Evolutionary conservation across 2,797 vertebrate species (phyloP).

Genomic region (Sylvilagus floridanus): DNA sequence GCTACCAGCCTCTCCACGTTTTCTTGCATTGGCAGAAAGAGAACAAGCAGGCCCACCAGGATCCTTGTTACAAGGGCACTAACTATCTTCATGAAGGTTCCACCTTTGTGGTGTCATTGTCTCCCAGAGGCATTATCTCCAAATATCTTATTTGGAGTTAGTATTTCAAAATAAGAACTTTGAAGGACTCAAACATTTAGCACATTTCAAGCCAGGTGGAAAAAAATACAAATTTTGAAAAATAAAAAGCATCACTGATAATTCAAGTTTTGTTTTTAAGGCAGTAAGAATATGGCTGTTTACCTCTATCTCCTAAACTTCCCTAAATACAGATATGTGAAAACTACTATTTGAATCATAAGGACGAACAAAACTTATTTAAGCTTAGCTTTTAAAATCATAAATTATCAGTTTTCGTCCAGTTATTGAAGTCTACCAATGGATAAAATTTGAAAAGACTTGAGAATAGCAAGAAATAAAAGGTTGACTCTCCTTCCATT

Average conservation of each 20-base stretch:
- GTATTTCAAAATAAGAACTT: not conserved
- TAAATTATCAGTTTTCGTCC: slow-evolving; percentile 24
- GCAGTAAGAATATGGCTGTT: not conserved
- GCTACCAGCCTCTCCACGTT: not conserved
- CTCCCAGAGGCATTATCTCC: not conserved
- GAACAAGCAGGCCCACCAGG: not conserved
- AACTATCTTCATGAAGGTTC: not conserved
- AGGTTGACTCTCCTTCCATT: slow-evolving; percentile 18
- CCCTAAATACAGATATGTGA: not conserved
- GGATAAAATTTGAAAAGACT: slow-evolving; percentile 36
- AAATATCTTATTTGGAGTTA: not conserved
- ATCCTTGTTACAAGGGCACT: not conserved
- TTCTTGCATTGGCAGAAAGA: not conserved
- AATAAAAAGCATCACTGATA: not conserved
- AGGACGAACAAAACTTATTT: slow-evolving; percentile 8
- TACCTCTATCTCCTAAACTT: not conserved
- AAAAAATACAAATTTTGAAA: not conserved
- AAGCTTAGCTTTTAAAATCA: not conserved
- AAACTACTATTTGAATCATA: not conserved
- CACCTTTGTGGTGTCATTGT: not conserved
- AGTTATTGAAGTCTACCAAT: slow-evolving; percentile 4
- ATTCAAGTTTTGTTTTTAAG: not conserved
- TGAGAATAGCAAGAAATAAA: not conserved
- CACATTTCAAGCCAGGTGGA: not conserved
- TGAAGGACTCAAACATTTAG: not conserved